These are phyloP conservation scores for Rhagium mordax DNA, from an alignment of 2,888 invertebrate genomes.

Conservation along the genomic window DNA sequence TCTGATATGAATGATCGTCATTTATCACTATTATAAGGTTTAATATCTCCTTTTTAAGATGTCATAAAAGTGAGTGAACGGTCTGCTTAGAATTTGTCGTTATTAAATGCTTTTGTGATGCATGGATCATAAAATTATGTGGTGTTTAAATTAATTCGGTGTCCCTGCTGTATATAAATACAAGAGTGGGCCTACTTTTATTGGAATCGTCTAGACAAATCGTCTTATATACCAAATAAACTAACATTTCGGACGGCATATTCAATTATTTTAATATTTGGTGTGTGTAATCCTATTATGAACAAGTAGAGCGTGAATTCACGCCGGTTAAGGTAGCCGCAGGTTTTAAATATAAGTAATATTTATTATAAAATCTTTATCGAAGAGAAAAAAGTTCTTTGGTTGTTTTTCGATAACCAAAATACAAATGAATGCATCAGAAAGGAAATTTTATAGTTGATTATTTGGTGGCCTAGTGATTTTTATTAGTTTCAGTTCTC, in stretches of 20 bases:
- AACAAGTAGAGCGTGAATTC: not conserved
- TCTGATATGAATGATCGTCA: slow-evolving; percentile 19
- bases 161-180: not conserved
- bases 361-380: not conserved
- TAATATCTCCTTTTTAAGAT: slow-evolving; percentile 28
- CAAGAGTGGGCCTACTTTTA: not conserved
- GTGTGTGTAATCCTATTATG: not conserved
- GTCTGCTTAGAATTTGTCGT: slow-evolving; percentile 12
- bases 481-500: no score
- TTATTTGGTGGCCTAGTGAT: no score
- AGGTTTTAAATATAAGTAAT: not conserved
- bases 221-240: not conserved
- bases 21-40: slow-evolving; percentile 22
- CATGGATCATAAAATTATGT: slow-evolving; percentile 28
- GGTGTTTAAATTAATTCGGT: slow-evolving; percentile 29
- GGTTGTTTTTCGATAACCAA: no score
- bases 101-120: slow-evolving; percentile 25
- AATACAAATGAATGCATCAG: no score
- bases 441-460: no score
- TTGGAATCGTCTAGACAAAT: slow-evolving; percentile 24
- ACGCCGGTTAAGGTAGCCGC: not conserved
- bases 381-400: not conserved
- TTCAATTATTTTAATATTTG: not conserved
- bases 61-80: slow-evolving; percentile 26
- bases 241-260: not conserved